Conservation (phyloP, 2,888 invertebrate genomes). For the Drosophila pegasa region DNA sequence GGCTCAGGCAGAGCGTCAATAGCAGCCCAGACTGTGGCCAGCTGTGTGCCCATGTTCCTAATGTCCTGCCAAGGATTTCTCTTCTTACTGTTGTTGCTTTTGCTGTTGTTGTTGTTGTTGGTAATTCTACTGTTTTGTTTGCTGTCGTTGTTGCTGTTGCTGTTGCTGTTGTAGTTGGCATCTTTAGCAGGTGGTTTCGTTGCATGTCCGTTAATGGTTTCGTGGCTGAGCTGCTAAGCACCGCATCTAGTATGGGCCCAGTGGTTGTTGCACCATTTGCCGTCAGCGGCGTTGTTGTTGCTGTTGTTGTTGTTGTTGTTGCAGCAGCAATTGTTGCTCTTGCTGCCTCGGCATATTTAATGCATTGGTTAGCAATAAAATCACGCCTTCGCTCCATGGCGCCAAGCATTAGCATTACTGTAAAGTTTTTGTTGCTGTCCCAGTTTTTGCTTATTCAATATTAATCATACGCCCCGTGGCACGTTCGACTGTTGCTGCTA, state of each 20-base stretch:
- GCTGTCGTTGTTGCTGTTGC: constrained; percentile 50
- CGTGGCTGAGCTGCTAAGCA: constrained; percentile 46
- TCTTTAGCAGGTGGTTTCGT: constrained; percentile 81
- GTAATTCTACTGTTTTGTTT: constrained; percentile 52
- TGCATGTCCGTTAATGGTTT: constrained; percentile 74
- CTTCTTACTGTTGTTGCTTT: constrained; percentile 23
- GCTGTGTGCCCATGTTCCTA: constrained; percentile 69
- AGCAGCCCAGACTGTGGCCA: constrained; percentile 61
- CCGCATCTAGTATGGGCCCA: constrained; percentile 39
- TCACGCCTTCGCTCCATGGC: constrained; percentile 55
- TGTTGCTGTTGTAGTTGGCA: constrained; percentile 62
- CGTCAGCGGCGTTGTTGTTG: constrained; percentile 66
- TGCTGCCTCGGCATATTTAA: constrained; percentile 38
- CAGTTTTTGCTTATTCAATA: constrained; percentile 26
- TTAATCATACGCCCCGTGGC: constrained; percentile 72
- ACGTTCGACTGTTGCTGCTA: constrained; percentile 58
- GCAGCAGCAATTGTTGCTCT: constrained; percentile 21
- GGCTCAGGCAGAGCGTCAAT: constrained; percentile 80
- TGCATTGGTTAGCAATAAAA: constrained; percentile 51
- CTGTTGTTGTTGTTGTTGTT: constrained; percentile 15
- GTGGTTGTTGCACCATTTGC: constrained; percentile 67
- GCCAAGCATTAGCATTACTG: constrained; percentile 18
- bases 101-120: constrained; percentile 34
- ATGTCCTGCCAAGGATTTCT: constrained; percentile 47
- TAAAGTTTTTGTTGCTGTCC: constrained; percentile 3